A percentile compares a stretch with the other conserved stretches of the same genome.
phyloP scores from a whole-genome alignment of 2,888 invertebrate genomes.

The Scaptomyza caliginosa region DNA sequence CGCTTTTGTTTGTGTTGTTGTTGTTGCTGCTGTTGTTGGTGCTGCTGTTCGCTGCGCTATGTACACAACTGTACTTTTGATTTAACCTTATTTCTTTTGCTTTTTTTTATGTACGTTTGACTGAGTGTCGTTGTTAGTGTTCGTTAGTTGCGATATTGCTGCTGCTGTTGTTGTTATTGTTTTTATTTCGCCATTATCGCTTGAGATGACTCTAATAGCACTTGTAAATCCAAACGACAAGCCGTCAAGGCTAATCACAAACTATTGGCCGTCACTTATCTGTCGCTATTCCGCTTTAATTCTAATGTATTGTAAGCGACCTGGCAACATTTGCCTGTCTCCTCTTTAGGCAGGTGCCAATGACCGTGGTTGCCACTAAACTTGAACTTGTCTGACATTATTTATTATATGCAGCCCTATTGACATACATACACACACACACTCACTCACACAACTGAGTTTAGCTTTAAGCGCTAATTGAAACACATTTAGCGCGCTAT shows the following conservation, averaged over 20 bases:
- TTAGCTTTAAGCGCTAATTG: slow-evolving; percentile 67
- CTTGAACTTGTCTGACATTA: slow-evolving; percentile 46
- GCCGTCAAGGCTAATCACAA: slow-evolving; percentile 27
- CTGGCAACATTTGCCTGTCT: slow-evolving; percentile 3
- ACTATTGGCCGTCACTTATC: slow-evolving; percentile 42
- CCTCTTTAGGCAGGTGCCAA: slow-evolving; percentile 45
- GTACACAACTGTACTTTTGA: slow-evolving; percentile 83
- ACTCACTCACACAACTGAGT: slow-evolving; percentile 11
- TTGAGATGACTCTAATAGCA: slow-evolving; percentile 46
- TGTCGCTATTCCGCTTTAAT: not conserved
- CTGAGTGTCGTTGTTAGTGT: slow-evolving; percentile 32
- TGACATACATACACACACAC: slow-evolving; percentile 49
- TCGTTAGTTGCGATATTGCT: slow-evolving; percentile 22
- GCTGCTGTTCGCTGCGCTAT: slow-evolving; percentile 75
- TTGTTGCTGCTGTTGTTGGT: slow-evolving; percentile 51
- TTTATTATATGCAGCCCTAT: slow-evolving; percentile 22
- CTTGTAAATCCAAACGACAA: not conserved
- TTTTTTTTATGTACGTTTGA: slow-evolving; percentile 30
- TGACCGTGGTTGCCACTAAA: slow-evolving; percentile 36
- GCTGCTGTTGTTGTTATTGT: slow-evolving; percentile 38
- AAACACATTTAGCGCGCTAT: slow-evolving; percentile 75
- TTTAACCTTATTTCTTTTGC: slow-evolving; percentile 81
- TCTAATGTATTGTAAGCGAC: slow-evolving; percentile 11
- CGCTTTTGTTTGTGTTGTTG: slow-evolving; percentile 74
- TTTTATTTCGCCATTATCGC: slow-evolving; percentile 33